Percentiles rank a stretch among this genome's conserved stretches.
Conservation (phyloP, 2,888 invertebrate species). For the Platynereis dumerilii region DNA sequence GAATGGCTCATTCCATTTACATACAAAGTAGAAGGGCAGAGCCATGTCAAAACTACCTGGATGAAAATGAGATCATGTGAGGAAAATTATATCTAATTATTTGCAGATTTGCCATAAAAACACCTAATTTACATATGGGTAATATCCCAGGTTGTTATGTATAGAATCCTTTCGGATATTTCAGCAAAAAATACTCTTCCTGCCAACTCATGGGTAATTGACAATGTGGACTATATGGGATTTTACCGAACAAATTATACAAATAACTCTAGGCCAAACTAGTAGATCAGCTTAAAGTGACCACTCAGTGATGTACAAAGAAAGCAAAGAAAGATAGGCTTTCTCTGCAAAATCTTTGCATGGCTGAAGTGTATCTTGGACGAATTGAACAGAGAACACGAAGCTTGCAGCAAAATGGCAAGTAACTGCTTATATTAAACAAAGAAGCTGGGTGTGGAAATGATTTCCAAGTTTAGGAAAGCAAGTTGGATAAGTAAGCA, state of each 20-base stretch:
- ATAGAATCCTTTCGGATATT: background rate
- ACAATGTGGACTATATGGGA: constrained; percentile 63
- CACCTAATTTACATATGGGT: too few species aligned
- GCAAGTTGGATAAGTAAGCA: too few species aligned
- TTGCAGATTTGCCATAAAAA: too few species aligned
- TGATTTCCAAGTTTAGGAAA: too few species aligned
- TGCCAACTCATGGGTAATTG: constrained; percentile 55
- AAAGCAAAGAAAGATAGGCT: background rate
- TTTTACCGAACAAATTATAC: constrained; percentile 64
- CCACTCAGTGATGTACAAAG: constrained; percentile 63
- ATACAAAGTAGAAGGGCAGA: constrained; percentile 45
- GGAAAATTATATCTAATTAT: too few species aligned
- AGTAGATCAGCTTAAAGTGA: constrained; percentile 64
- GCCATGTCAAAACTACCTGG: constrained; percentile 44
- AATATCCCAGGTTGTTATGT: too few species aligned
- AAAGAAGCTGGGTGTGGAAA: too few species aligned
- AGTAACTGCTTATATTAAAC: too few species aligned
- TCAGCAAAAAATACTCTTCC: constrained; percentile 37
- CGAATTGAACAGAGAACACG: too few species aligned
- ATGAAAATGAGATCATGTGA: constrained; percentile 51
- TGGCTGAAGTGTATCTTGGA: background rate
- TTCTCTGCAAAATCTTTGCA: background rate
- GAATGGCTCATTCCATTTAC: constrained; percentile 61
- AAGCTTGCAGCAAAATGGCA: too few species aligned
- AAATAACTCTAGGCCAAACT: constrained; percentile 60